Base-by-base conservation (phyloP, 2,888 invertebrate genomes). In the Hybos culiciformis region DNA sequence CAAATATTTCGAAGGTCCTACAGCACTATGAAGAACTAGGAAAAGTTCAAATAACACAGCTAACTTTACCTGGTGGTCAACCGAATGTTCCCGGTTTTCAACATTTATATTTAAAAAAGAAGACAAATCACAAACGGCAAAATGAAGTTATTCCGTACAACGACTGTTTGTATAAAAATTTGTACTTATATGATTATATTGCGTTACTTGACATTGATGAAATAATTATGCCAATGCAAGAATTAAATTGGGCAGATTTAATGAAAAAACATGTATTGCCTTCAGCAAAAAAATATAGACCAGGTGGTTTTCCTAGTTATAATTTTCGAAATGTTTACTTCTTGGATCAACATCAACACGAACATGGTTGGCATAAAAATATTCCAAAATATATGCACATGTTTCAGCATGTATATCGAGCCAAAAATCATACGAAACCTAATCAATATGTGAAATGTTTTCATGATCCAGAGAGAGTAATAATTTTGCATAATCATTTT, bases 61-160 rank as follows among this genome's bases (percentile, higher is more conserved):
- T 91, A 31, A 85, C 86, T 5, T 68, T 93, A 49, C 88, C 92
- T 0, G 90, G 91, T 9, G 86, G 86, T 0, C 86, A 88, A 59
- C 92, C 92, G 0, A 92, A 92, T 64, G 77, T 85, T 29, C 87
- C 90, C 1, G 81, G 83, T 1, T 80, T 91, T 55, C 87, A 88
- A 61, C 88, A 90, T 63, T 74, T 88, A 67, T 93, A 88, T 60
- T 73, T 93, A 40, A 84, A 83, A 45, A 86, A 86, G 62, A 92
- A 91, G 66, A 81, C 87, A 23, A 91, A 88, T 57, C 86, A 92
- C 68, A 94, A 94, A 67, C 73, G 93, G 12, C 87, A 92, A 63
- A 91, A 92, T 69, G 94, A 94, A 67, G 73, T 94, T 46, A 87
- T 94, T 54, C 92, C 93, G 12, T 94, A 94, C 71, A 94, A 94